A percentile compares a stretch with the other conserved stretches of the same genome.
phyloP scores from a whole-genome alignment of 2,888 invertebrate species.

The Stenolophus ochropezus region DNA sequence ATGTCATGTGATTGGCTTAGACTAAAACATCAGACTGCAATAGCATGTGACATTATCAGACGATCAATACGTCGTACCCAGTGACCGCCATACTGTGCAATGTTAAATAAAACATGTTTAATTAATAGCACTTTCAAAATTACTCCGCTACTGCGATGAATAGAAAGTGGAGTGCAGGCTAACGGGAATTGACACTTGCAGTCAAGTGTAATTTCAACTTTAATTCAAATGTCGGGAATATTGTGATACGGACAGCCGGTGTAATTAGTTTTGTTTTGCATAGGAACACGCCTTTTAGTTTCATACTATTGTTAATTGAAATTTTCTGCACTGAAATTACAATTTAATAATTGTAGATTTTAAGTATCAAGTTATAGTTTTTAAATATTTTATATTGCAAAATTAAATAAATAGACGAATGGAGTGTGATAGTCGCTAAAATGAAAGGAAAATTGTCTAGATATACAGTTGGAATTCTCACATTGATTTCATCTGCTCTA shows the following conservation, averaged over 20 bases:
- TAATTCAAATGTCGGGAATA: constrained; percentile 24
- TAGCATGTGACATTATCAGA: background rate
- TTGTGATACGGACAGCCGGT: background rate
- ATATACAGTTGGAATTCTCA: too few relatives aligned
- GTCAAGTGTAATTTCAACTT: constrained; percentile 22
- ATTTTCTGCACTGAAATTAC: too few relatives aligned
- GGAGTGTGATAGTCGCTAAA: too few relatives aligned
- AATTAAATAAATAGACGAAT: too few relatives aligned
- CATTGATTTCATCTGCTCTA: too few relatives aligned
- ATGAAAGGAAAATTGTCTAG: too few relatives aligned
- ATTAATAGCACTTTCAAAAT: constrained; percentile 39
- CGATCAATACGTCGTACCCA: background rate
- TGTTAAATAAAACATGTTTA: background rate
- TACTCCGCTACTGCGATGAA: background rate
- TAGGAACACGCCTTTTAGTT: background rate
- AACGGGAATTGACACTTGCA: constrained; percentile 22
- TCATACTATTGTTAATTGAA: background rate
- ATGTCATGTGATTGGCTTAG: too few relatives aligned
- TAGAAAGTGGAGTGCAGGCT: constrained; percentile 12
- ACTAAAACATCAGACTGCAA: background rate
- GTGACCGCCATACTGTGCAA: background rate
- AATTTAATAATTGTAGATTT: too few relatives aligned
- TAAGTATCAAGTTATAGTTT: too few relatives aligned
- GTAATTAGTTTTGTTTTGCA: background rate
- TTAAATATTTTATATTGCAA: too few relatives aligned